Base-by-base conservation (phyloP, 2,797 vertebrate species). In the Scomberomorus guttatus region DNA sequence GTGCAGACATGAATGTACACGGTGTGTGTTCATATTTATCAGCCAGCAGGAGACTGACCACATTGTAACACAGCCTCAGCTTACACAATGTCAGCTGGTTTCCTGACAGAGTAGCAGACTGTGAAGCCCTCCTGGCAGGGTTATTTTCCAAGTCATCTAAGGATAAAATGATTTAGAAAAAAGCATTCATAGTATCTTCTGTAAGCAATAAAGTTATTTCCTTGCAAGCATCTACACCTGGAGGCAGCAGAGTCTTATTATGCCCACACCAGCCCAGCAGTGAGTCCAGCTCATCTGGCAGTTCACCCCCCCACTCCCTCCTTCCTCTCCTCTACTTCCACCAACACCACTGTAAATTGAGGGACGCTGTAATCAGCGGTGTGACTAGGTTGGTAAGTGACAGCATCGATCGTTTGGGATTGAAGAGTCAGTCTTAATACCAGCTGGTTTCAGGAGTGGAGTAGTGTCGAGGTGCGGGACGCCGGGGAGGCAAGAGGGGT, bases 381-480 rank as follows among this genome's bases (percentile, higher is more conserved):
- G 86, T 86, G 90, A 90, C 87, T 90, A 56, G 11, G 78, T 58
- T 34, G 69, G 86, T 91, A 95, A 95, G 90, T 92, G 93, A 94
- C 62, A 84, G 83, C 87, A 93, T 94, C 83, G 91, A 94, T 93
- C 89, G 90, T 81, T 78, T 79, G 85, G 90, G 91, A 94, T 93
- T 92, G 90, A 94, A 90, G 90, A 95, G 94, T 93, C 92, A 92
- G 89, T 94, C 90, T 90, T 93, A 91, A 94, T 94, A 90, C 80
- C 14, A 5, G 81, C 58, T 65, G 80, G 75, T 80, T 84, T 83
- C 85, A 82, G 79, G 86, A 91, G 86, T 84, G 83, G 80, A 89
- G 87, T 82, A 69, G 79, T 83, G 88, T 75, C 55, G 48, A 74
- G 82, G 75, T 15, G 17, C 4, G 18, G 78, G 82, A 77, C 25